phyloP scores from a whole-genome alignment of 2,888 invertebrate species.

The Catocala fraxini region DNA sequence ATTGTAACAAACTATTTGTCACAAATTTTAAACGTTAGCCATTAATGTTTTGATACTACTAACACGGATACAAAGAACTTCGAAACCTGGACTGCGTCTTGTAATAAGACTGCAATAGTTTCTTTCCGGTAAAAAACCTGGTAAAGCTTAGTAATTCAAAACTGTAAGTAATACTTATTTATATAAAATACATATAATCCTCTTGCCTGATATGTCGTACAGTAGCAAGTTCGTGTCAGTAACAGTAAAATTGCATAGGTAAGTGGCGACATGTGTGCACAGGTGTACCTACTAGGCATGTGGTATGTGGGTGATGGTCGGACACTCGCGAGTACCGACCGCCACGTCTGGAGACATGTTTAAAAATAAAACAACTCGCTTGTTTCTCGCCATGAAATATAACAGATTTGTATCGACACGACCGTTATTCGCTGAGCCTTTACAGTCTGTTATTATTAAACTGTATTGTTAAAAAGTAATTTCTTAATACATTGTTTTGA shows the following conservation, averaged over 20 bases:
- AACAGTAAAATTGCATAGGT: conserved; percentile 43
- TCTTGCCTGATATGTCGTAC: background rate
- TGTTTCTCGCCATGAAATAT: conserved; percentile 26
- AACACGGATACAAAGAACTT: no score
- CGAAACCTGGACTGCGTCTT: no score
- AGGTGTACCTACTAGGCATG: conserved; percentile 56
- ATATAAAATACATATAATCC: background rate
- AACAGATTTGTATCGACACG: conserved; percentile 17
- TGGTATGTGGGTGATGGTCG: conserved; percentile 70
- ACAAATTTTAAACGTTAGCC: no score
- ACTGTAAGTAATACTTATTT: background rate
- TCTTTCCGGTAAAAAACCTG: background rate
- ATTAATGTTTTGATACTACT: no score
- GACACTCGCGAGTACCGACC: conserved; percentile 43
- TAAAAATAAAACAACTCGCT: conserved; percentile 47
- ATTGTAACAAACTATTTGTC: no score
- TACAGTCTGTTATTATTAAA: no score
- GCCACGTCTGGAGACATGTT: conserved; percentile 39
- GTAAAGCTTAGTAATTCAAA: background rate
- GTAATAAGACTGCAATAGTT: no score
- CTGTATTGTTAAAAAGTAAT: no score
- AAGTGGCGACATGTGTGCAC: conserved; percentile 55
- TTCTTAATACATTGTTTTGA: no score
- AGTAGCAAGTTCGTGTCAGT: conserved; percentile 6
- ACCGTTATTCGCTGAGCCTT: no score